Evolutionary conservation across 37 sponge, comb jelly and placozoan species (phyloP).

Genomic region (Aplysina aerophoba): DNA sequence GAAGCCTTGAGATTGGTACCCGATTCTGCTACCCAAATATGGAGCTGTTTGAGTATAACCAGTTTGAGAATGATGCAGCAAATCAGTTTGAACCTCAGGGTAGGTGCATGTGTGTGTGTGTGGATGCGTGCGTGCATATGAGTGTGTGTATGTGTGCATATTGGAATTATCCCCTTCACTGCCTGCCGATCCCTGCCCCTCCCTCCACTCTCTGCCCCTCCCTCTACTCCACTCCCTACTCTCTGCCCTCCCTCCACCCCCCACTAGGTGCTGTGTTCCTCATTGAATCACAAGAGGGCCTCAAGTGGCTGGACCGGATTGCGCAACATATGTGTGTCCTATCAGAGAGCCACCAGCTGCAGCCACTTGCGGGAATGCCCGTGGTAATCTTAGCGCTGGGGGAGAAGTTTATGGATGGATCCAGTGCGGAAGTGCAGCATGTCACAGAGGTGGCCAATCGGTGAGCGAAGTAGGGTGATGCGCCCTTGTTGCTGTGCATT

Average conservation of each 20-base stretch:
- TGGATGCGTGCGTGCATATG: too few species aligned
- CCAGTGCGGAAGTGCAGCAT: neutral
- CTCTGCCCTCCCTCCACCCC: neutral
- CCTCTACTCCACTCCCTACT: too few species aligned
- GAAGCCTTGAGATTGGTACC: neutral
- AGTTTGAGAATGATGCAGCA: neutral
- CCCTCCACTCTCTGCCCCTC: too few species aligned
- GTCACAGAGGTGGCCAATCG: neutral
- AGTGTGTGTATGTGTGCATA: too few species aligned
- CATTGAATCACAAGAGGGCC: neutral
- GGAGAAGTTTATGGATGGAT: neutral
- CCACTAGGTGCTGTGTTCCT: neutral
- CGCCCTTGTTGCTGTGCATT: too few species aligned
- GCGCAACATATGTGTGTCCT: too few species aligned
- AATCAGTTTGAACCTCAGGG: neutral
- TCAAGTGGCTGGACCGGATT: neutral
- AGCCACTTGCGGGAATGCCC: conserved; percentile 45
- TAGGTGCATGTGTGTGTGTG: neutral
- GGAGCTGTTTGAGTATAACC: conserved; percentile 4
- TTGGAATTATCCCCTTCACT: too few species aligned
- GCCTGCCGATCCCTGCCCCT: too few species aligned
- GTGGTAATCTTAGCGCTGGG: conserved; percentile 49
- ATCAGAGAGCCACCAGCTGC: neutral
- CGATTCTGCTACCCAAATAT: neutral
- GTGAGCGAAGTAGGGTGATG: neutral